phyloP scores from a whole-genome alignment of 2,888 invertebrate genomes.

The Limenitis camilla region DNA sequence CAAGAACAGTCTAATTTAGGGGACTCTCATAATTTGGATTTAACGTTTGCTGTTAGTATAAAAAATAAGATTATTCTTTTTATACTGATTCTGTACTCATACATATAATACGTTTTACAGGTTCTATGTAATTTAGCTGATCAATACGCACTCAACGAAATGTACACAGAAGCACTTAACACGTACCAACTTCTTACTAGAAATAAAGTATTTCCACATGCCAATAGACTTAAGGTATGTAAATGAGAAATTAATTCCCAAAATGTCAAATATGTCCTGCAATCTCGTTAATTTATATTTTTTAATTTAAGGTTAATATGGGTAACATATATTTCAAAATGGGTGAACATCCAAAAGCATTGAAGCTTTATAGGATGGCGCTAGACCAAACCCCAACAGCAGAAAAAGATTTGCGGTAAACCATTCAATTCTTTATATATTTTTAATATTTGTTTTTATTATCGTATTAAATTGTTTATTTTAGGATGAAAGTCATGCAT shows the following conservation, averaged over 20 bases:
- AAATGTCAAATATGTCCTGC: no score
- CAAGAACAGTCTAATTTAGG: slow-evolving; percentile 93
- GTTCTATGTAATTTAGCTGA: slow-evolving; percentile 96
- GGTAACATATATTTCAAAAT: slow-evolving; percentile 98
- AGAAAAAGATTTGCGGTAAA: slow-evolving; percentile 90
- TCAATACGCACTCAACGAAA: slow-evolving; percentile 94
- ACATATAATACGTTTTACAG: slow-evolving; percentile 54
- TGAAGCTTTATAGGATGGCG: slow-evolving; percentile 99
- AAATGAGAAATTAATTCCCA: no score
- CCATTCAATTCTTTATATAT: background rate
- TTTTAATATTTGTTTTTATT: background rate
- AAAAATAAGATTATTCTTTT: background rate
- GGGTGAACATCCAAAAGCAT: slow-evolving; percentile 93
- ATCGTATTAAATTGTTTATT: background rate
- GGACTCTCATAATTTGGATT: slow-evolving; percentile 94
- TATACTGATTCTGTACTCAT: no score
- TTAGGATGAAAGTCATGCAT: slow-evolving; percentile 95
- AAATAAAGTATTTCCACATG: slow-evolving; percentile 94
- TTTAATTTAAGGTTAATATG: slow-evolving; percentile 81
- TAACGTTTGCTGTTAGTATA: slow-evolving; percentile 90
- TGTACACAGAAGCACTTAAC: slow-evolving; percentile 96
- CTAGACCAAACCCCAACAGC: slow-evolving; percentile 96
- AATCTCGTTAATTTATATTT: no score
- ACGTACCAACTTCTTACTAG: slow-evolving; percentile 96
- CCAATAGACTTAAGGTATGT: slow-evolving; percentile 89